Evolutionary conservation across 2,797 vertebrate genomes (phyloP).

Genomic region (Myotis vivesi): DNA sequence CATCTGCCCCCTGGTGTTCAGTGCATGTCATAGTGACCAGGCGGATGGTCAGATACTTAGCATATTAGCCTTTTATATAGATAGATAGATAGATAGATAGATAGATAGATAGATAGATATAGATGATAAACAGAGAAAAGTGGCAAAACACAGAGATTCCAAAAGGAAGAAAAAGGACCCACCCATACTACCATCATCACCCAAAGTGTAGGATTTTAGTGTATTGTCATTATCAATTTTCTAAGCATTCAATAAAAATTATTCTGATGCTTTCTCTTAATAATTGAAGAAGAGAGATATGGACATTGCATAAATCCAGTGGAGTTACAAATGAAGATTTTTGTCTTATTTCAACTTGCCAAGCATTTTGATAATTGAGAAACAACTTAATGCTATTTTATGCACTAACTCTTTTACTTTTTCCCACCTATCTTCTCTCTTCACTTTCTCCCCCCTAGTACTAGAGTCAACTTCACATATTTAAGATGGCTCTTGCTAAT

Average conservation of each 20-base stretch:
- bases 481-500: conserved; percentile 52
- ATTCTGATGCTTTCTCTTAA: not conserved
- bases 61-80: too few species aligned
- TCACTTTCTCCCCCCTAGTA: not conserved
- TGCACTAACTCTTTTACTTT: conserved; percentile 27
- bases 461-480: not conserved
- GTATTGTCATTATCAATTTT: not conserved
- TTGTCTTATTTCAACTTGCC: conserved; percentile 16
- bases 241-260: conserved; percentile 28
- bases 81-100: too few species aligned
- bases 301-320: not conserved
- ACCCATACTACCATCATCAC: not conserved
- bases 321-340: not conserved
- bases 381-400: conserved; percentile 27
- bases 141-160: not conserved
- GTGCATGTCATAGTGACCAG: too few species aligned
- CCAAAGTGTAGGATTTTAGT: not conserved
- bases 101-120: too few species aligned
- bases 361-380: conserved; percentile 55
- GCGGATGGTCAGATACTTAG: too few species aligned
- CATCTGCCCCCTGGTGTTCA: too few species aligned
- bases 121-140: not conserved
- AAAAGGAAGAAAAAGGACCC: not conserved
- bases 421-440: not conserved
- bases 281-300: not conserved